Evolutionary conservation across 2,888 invertebrate species (phyloP).

Genomic region (Neocrepidodera transversa): DNA sequence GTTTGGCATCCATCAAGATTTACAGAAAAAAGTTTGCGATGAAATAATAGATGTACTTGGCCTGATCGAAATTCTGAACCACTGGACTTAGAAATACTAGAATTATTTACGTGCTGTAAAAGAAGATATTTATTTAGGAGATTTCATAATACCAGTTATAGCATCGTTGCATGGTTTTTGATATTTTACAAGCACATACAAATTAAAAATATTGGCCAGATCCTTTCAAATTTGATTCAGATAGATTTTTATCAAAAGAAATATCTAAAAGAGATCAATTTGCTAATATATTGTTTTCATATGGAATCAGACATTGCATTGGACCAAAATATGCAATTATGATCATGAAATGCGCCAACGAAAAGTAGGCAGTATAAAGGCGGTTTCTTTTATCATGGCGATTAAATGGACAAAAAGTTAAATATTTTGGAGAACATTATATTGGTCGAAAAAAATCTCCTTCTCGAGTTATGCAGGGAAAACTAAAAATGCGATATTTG

Average conservation of each 20-base stretch:
- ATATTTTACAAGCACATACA: slow-evolving; percentile 47
- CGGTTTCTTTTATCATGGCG: too few relatives aligned
- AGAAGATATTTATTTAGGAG: slow-evolving; percentile 38
- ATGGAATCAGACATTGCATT: slow-evolving; percentile 45
- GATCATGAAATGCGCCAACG: slow-evolving; percentile 45
- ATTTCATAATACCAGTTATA: slow-evolving; percentile 38
- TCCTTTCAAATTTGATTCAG: slow-evolving; percentile 66
- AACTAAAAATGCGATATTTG: too few relatives aligned
- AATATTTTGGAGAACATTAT: too few relatives aligned
- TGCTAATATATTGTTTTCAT: slow-evolving; percentile 42
- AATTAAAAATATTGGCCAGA: slow-evolving; percentile 66
- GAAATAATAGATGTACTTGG: slow-evolving; percentile 61
- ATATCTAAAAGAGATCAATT: slow-evolving; percentile 46
- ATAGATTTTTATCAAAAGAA: slow-evolving; percentile 66
- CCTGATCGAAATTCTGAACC: slow-evolving; percentile 59
- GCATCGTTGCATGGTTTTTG: slow-evolving; percentile 41
- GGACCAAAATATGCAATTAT: slow-evolving; percentile 47
- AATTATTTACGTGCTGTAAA: too few relatives aligned
- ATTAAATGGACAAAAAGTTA: too few relatives aligned
- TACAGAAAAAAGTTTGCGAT: slow-evolving; percentile 56
- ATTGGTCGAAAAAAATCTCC: too few relatives aligned
- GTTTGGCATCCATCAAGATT: slow-evolving; percentile 48
- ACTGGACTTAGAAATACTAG: slow-evolving; percentile 64
- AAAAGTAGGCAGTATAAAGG: too few relatives aligned
- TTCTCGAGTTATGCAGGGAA: too few relatives aligned